Conservation (phyloP, 1,140 invertebrate genomes). For the Caerostris darwini region DNA sequence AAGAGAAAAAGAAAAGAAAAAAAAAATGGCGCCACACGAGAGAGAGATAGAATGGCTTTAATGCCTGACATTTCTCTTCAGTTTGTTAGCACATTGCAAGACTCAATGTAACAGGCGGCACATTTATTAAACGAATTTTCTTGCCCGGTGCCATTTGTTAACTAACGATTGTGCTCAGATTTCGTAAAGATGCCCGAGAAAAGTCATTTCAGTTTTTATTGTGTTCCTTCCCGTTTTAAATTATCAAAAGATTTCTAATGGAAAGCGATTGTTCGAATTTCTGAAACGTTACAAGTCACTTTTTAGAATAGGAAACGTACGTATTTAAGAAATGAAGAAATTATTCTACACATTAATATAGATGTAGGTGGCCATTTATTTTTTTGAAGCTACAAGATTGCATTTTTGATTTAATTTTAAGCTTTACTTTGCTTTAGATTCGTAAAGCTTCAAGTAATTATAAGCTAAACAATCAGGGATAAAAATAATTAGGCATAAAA, state of each 20-base stretch:
- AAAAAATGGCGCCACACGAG: not conserved
- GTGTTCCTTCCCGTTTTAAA: not conserved
- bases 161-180: not conserved
- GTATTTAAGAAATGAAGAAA: not conserved
- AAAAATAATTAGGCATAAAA: too few species aligned
- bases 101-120: not conserved
- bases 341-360: not conserved
- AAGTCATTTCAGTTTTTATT: not conserved
- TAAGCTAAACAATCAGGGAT: too few species aligned
- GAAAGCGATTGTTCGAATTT: not conserved
- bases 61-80: constrained; percentile 39
- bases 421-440: too few species aligned
- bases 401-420: not conserved
- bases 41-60: not conserved
- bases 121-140: constrained; percentile 45
- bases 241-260: not conserved
- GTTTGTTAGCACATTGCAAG: constrained; percentile 48
- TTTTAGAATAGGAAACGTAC: not conserved
- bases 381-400: not conserved
- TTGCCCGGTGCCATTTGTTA: not conserved
- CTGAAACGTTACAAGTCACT: not conserved
- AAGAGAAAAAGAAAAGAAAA: not conserved
- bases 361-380: not conserved
- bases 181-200: not conserved
- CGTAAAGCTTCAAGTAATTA: too few species aligned